Evolutionary conservation across 2,797 vertebrate species (phyloP).

Genomic region (Syngnathus acus): DNA sequence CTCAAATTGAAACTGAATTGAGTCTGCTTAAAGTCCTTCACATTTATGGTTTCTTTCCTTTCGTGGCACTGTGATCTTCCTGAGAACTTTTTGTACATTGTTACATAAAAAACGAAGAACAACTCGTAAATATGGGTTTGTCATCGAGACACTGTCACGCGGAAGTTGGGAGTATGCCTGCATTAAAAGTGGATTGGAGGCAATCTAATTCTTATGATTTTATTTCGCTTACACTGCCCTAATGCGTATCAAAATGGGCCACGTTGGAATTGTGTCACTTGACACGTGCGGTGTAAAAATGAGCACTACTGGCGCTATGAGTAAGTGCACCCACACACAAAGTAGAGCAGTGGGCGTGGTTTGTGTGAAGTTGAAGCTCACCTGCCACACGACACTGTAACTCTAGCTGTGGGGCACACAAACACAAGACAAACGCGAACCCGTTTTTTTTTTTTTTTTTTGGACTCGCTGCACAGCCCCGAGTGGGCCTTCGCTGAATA

Average conservation of each 20-base stretch:
- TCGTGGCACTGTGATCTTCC: neutral
- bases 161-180: neutral
- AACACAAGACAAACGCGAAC: constrained; percentile 11
- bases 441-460: neutral
- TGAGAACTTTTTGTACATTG: neutral
- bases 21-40: neutral
- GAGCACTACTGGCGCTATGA: neutral
- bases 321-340: constrained; percentile 18
- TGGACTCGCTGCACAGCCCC: neutral
- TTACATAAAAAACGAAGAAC: neutral
- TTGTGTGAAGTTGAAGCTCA: constrained; percentile 16
- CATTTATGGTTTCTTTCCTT: neutral
- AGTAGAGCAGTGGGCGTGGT: constrained; percentile 24
- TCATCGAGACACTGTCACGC: neutral
- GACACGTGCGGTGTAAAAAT: constrained; percentile 6
- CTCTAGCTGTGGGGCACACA: constrained; percentile 6
- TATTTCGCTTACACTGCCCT: neutral
- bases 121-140: neutral
- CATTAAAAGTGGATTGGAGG: neutral
- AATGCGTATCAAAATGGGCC: neutral
- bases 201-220: neutral
- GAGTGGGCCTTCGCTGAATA: neutral
- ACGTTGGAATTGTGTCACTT: constrained; percentile 14
- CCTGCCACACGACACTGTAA: constrained; percentile 26
- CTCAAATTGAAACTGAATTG: neutral